Percentiles rank a stretch among this genome's conserved stretches.
Conservation (phyloP, 2,888 invertebrate genomes). For the Mamestra brassicae region DNA sequence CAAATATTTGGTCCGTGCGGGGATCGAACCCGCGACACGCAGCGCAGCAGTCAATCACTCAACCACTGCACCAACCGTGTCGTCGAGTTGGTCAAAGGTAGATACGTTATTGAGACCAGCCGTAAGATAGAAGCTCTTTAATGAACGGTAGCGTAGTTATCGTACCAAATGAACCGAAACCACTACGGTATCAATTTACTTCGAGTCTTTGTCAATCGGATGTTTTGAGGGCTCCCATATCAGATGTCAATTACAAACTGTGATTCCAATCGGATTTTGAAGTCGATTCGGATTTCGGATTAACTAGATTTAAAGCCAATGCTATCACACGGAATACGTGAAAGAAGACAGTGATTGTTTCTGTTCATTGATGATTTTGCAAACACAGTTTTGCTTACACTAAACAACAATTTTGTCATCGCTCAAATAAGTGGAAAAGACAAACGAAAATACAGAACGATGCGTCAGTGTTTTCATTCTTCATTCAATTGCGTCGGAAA, state of each 20-base stretch:
- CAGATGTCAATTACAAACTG: constrained; percentile 18
- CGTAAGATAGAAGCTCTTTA: constrained; percentile 31
- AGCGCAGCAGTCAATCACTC: no score
- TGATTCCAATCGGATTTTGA: constrained; percentile 8
- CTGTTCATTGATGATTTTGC: not conserved
- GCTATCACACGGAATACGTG: no score
- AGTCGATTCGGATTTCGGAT: not conserved
- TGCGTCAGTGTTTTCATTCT: constrained; percentile 50
- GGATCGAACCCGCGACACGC: no score
- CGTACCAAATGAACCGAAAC: constrained; percentile 32
- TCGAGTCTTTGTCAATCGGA: constrained; percentile 11
- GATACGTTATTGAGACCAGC: not conserved
- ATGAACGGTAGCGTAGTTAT: constrained; percentile 1
- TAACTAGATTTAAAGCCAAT: not conserved
- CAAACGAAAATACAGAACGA: constrained; percentile 14
- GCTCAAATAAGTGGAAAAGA: not conserved
- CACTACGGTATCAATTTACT: constrained; percentile 32
- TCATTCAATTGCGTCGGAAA: constrained; percentile 31
- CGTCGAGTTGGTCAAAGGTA: no score
- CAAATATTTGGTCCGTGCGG: no score
- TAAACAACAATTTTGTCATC: constrained; percentile 9
- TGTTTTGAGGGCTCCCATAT: constrained; percentile 29
- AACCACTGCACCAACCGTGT: no score
- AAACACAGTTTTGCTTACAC: constrained; percentile 9
- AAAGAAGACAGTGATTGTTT: no score